These are phyloP conservation scores for Drosophila funebris DNA, from an alignment of 1,140 invertebrate species.

Conservation along the genomic window DNA sequence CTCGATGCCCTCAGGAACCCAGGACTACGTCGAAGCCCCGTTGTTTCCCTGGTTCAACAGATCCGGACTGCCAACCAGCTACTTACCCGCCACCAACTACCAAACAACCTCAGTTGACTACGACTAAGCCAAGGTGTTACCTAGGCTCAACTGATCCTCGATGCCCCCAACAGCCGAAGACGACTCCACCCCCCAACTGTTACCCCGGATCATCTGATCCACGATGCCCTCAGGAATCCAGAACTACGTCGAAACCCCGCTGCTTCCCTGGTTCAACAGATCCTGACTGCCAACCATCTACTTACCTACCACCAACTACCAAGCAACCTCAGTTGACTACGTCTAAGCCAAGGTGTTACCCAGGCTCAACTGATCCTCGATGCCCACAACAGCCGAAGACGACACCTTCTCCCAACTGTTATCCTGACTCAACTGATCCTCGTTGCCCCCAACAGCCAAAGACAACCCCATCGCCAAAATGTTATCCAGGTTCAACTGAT, in stretches of 20 bases:
- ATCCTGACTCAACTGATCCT: background rate
- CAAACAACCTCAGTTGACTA: too few species aligned
- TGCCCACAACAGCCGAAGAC: background rate
- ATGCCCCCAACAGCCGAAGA: constrained; percentile 76
- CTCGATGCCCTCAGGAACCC: too few species aligned
- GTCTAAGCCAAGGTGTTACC: too few species aligned
- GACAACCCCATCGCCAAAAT: background rate
- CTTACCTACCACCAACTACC: too few species aligned
- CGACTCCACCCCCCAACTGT: constrained; percentile 64
- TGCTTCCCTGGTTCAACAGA: constrained; percentile 46
- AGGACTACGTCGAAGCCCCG: too few species aligned
- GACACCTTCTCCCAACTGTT: constrained; percentile 7
- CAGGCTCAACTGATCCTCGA: constrained; percentile 77
- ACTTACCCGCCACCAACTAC: too few species aligned
- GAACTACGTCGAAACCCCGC: constrained; percentile 39
- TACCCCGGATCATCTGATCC: constrained; percentile 34
- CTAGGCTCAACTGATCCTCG: constrained; percentile 83
- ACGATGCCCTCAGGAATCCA: constrained; percentile 15
- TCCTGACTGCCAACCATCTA: constrained; percentile 22
- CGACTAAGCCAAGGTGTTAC: background rate
- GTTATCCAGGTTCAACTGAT: constrained; percentile 70
- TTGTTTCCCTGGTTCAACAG: too few species aligned
- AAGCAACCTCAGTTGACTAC: too few species aligned
- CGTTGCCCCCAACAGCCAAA: constrained; percentile 1
- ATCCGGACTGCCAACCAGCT: too few species aligned